Evolutionary conservation across 2,797 vertebrate genomes (phyloP).

Genomic region (Danio tinwini): DNA sequence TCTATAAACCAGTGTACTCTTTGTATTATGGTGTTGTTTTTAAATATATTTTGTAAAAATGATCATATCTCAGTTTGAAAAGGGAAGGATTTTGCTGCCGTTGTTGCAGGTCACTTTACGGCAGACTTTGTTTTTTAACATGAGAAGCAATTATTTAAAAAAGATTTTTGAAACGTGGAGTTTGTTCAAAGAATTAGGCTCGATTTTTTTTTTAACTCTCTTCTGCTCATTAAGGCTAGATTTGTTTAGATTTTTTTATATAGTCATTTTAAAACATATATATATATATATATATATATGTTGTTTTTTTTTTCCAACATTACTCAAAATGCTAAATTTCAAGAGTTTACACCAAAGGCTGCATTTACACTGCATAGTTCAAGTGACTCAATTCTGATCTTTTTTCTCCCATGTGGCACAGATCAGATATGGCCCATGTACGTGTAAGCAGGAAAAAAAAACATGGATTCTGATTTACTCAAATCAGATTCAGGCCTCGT

Average conservation of each 20-base stretch:
- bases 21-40: not conserved
- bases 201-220: not conserved
- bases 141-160: not conserved
- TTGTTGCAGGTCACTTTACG: not conserved
- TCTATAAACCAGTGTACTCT: conserved; percentile 10
- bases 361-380: too few species aligned
- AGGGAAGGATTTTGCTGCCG: not conserved
- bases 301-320: not conserved
- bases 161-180: not conserved
- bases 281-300: too few species aligned
- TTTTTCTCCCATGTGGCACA: too few species aligned
- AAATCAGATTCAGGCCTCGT: too few species aligned
- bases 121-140: not conserved
- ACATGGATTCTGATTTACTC: too few species aligned
- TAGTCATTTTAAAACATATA: too few species aligned
- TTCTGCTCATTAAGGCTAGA: not conserved
- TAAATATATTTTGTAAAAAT: conserved; percentile 6
- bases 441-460: too few species aligned
- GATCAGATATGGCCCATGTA: too few species aligned
- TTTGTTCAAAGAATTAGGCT: not conserved
- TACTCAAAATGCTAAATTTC: not conserved
- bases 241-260: too few species aligned
- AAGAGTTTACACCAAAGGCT: too few species aligned
- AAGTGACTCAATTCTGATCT: too few species aligned
- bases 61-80: not conserved